These are phyloP conservation scores for Dicentrarchus labrax DNA, from an alignment of 2,113 vertebrate species.

Conservation along the genomic window DNA sequence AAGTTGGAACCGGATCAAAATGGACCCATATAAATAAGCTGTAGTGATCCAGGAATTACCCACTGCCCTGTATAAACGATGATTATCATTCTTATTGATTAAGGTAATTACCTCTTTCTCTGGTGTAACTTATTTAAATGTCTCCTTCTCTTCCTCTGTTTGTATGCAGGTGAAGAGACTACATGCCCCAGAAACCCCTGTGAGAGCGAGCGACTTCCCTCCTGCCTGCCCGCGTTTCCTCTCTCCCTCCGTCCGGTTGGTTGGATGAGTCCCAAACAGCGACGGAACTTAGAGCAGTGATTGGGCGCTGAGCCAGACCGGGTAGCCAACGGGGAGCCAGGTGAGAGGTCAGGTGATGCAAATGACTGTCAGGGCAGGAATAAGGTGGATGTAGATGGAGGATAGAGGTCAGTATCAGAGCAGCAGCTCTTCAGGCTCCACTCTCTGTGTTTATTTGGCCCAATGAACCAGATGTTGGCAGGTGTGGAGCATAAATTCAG, in stretches of 20 bases:
- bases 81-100: too few relatives aligned
- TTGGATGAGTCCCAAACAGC: conserved; percentile 81
- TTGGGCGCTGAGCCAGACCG: conserved; percentile 77
- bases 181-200: conserved; percentile 66
- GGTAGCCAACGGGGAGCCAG: conserved; percentile 73
- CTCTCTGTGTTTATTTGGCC: too few relatives aligned
- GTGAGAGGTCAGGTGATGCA: conserved; percentile 51
- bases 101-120: neutral
- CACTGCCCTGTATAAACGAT: neutral
- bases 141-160: neutral
- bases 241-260: conserved; percentile 61
- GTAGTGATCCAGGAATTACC: neutral
- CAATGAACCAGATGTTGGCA: too few relatives aligned
- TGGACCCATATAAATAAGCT: neutral
- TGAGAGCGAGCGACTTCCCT: conserved; percentile 23
- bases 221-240: conserved; percentile 21
- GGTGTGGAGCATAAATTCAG: too few relatives aligned
- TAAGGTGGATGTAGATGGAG: too few relatives aligned
- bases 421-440: neutral
- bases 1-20: neutral
- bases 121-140: neutral
- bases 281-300: conserved; percentile 76
- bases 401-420: neutral
- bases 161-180: conserved; percentile 57
- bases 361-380: neutral